Evolutionary conservation across 1,140 invertebrate genomes (phyloP).

Genomic region (Phymorhynchus buccinoides): DNA sequence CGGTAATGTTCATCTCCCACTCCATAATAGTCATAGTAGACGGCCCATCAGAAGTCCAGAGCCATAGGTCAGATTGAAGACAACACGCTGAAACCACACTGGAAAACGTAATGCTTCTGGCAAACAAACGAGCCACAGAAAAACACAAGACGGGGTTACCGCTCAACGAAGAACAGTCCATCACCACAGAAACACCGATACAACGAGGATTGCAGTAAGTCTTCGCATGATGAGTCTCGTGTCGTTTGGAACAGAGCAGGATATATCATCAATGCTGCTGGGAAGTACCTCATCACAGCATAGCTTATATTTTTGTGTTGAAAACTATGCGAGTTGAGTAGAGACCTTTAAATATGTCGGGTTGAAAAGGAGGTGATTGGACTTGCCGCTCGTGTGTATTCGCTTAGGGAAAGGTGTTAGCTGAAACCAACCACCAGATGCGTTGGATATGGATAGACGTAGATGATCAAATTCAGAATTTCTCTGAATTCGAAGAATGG

Average conservation of each 20-base stretch:
- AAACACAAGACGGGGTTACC: no score
- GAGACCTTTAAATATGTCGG: slow-evolving; percentile 39
- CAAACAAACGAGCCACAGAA: no score
- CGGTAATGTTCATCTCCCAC: slow-evolving; percentile 54
- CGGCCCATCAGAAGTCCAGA: no score
- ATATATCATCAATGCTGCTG: background rate
- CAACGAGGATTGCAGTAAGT: no score
- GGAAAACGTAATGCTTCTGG: background rate
- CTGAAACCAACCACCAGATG: background rate
- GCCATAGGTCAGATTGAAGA: no score
- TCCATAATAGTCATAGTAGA: slow-evolving; percentile 66
- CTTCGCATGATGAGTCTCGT: no score
- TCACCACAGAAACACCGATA: no score
- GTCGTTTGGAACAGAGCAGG: slow-evolving; percentile 32
- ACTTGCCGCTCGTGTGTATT: background rate
- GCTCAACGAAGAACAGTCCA: no score
- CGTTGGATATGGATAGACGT: background rate
- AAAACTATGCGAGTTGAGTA: slow-evolving; percentile 10
- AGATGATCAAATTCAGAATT: slow-evolving; percentile 13
- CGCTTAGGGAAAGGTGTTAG: background rate
- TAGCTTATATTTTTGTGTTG: slow-evolving; percentile 42
- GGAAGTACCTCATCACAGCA: slow-evolving; percentile 42
- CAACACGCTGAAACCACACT: slow-evolving; percentile 48
- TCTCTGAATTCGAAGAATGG: background rate
- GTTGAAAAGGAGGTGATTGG: background rate